These are phyloP conservation scores for Philonicus albiceps DNA, from an alignment of 2,888 invertebrate species.

Conservation along the genomic window DNA sequence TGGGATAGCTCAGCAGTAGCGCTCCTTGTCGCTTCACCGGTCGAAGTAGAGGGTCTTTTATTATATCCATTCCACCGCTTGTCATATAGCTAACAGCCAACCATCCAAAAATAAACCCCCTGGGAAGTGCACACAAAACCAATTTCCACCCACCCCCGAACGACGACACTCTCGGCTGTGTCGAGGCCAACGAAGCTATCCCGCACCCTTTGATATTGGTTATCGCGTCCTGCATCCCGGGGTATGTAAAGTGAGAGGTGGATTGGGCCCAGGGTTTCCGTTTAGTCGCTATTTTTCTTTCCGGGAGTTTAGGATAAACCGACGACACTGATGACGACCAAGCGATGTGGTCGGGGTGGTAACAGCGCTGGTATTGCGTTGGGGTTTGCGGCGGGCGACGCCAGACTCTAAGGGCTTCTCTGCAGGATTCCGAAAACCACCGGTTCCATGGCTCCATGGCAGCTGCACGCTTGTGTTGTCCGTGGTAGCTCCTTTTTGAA, in stretches of 20 bases:
- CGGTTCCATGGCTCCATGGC: background rate
- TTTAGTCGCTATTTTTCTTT: slow-evolving; percentile 32
- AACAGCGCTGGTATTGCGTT: background rate
- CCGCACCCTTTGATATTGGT: slow-evolving; percentile 16
- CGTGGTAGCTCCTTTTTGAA: background rate
- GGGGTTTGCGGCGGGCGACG: background rate
- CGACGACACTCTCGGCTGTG: background rate
- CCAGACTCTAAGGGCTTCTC: background rate
- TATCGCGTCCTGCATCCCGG: slow-evolving; percentile 15
- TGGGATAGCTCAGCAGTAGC: background rate
- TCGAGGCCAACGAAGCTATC: background rate
- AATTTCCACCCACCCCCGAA: background rate
- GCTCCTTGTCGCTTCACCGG: background rate
- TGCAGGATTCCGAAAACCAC: background rate
- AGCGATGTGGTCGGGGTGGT: slow-evolving; percentile 12
- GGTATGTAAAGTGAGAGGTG: slow-evolving; percentile 2
- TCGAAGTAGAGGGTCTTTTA: background rate
- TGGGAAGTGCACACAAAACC: slow-evolving; percentile 36
- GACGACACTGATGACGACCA: slow-evolving; percentile 30
- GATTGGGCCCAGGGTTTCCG: slow-evolving; percentile 3
- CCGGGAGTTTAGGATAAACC: slow-evolving; percentile 27
- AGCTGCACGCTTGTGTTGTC: background rate
- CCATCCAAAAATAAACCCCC: slow-evolving; percentile 29
- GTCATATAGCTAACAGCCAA: slow-evolving; percentile 26
- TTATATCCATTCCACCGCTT: slow-evolving; percentile 33